These are phyloP conservation scores for Triplophysa tibetana DNA, from an alignment of 2,113 vertebrate genomes.

Conservation along the genomic window DNA sequence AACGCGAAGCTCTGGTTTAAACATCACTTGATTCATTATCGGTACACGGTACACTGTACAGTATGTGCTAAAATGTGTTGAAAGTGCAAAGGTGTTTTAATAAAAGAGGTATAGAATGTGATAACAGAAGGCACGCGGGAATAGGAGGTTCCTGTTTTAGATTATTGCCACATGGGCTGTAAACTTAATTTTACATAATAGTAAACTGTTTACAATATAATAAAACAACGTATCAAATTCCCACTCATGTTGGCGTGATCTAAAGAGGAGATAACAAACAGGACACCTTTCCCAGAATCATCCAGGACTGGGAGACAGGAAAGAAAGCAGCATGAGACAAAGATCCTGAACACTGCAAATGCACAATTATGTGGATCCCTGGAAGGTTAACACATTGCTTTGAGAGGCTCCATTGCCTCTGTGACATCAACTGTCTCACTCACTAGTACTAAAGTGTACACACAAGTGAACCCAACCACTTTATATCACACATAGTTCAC, in stretches of 20 bases:
- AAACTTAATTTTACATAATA: background rate
- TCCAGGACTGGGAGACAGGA: slow-evolving; percentile 3
- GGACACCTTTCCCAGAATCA: background rate
- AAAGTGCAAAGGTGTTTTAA: background rate
- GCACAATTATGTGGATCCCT: slow-evolving; percentile 38
- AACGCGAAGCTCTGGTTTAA: slow-evolving; percentile 6
- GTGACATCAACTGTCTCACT: slow-evolving; percentile 2
- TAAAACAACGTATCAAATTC: background rate
- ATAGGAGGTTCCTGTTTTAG: background rate
- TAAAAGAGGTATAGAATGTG: background rate
- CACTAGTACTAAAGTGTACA: slow-evolving; percentile 2
- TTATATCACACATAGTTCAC: background rate
- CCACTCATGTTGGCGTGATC: background rate
- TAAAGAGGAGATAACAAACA: background rate
- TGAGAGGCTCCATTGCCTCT: slow-evolving; percentile 15
- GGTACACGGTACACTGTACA: background rate
- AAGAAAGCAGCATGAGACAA: slow-evolving; percentile 44
- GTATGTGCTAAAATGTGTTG: background rate
- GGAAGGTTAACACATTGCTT: slow-evolving; percentile 25
- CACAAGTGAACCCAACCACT: background rate
- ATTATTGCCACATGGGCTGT: background rate
- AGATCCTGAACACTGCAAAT: slow-evolving; percentile 40
- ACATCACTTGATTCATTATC: background rate
- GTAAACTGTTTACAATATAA: too few relatives aligned
- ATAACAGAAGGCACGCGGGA: background rate